A percentile compares a stretch with the other conserved stretches of the same genome.
phyloP scores from a whole-genome alignment of 2,797 vertebrate genomes.

The Peromyscus aztecus region DNA sequence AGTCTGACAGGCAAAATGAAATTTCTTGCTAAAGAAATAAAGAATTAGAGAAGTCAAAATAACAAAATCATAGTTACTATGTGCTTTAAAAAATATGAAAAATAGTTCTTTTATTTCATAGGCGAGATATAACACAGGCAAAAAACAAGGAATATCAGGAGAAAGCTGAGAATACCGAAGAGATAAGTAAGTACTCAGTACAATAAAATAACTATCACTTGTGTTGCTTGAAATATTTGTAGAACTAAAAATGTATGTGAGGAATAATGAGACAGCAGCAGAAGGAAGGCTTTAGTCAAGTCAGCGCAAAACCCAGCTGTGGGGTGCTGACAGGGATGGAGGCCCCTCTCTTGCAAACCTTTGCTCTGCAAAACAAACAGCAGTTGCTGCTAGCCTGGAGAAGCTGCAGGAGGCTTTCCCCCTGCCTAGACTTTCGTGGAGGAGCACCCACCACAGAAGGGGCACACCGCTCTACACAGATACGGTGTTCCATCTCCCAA shows the following conservation, averaged over 20 bases:
- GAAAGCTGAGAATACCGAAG: background rate
- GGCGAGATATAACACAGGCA: background rate
- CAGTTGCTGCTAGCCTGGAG: background rate
- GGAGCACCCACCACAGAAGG: background rate
- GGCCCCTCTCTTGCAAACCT: background rate
- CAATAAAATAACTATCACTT: background rate
- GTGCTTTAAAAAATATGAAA: background rate
- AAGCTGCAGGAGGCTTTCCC: background rate
- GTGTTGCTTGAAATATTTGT: background rate
- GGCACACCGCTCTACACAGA: background rate
- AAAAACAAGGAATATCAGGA: background rate
- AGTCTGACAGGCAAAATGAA: background rate
- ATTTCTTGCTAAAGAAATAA: conserved; percentile 30
- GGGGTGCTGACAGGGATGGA: background rate
- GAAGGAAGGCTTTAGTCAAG: background rate
- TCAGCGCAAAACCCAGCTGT: background rate
- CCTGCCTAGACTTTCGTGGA: background rate
- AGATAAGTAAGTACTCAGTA: background rate
- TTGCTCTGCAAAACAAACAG: background rate
- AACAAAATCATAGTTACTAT: background rate
- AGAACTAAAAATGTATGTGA: background rate
- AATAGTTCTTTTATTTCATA: background rate
- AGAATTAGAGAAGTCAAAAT: background rate
- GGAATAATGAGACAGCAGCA: background rate
- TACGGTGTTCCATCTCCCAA: background rate